Percentiles rank a stretch among this genome's conserved stretches.
Conservation (phyloP, 2,888 invertebrate species). For the Psococerastis gibbosa region DNA sequence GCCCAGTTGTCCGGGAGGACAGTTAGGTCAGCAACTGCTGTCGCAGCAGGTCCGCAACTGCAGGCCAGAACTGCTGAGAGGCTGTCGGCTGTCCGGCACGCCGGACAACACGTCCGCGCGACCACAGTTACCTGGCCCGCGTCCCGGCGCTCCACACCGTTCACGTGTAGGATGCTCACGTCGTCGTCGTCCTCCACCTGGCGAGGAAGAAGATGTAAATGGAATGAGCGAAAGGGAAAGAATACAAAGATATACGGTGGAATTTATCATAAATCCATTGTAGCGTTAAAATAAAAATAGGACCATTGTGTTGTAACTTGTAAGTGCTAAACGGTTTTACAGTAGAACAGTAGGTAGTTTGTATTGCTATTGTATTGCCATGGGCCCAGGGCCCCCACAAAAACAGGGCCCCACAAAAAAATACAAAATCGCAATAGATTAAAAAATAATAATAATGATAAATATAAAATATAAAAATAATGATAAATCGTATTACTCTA, state of each 20-base stretch:
- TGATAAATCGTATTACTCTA: too few relatives aligned
- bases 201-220: slow-evolving; percentile 13
- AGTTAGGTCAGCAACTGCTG: slow-evolving; percentile 24
- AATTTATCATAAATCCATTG: too few relatives aligned
- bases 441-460: too few relatives aligned
- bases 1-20: slow-evolving; percentile 21
- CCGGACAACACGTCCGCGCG: not conserved
- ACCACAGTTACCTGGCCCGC: slow-evolving; percentile 22
- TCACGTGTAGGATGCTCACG: slow-evolving; percentile 37
- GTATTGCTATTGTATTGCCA: too few relatives aligned
- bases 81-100: slow-evolving; percentile 29
- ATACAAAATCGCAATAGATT: too few relatives aligned
- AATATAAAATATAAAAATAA: too few relatives aligned
- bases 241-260: too few relatives aligned
- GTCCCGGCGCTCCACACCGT: slow-evolving; percentile 32
- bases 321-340: slow-evolving; percentile 10
- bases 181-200: slow-evolving; percentile 32
- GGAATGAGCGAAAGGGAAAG: too few relatives aligned
- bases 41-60: slow-evolving; percentile 19
- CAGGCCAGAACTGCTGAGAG: slow-evolving; percentile 21
- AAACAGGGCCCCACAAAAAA: too few relatives aligned
- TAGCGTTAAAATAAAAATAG: slow-evolving; percentile 22
- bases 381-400: too few relatives aligned
- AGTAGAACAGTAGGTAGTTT: too few relatives aligned
- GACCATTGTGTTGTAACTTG: slow-evolving; percentile 16